Base-by-base conservation (phyloP, 2,888 invertebrate genomes). In the Copidosoma aretas region DNA sequence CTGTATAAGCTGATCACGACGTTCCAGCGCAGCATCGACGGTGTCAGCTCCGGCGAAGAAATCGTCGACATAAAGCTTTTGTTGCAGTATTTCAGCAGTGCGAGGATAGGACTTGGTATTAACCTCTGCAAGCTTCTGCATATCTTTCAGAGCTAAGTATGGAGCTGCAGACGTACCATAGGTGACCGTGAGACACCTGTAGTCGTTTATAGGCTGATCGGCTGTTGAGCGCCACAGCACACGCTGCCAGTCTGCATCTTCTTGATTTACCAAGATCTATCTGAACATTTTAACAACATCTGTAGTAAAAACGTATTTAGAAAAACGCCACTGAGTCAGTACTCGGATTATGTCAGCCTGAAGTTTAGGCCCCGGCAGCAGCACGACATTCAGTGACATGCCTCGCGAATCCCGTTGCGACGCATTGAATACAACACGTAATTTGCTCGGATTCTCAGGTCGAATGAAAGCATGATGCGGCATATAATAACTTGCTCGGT, bases 11-110 rank as follows among this genome's bases (percentile, higher is more conserved):
- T 51, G 51, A 5, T 51, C 19, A n/a, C 19, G 17, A n/a, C 17
- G 17, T 12, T 8, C 17, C 8, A n/a, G n/a, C n/a, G n/a, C n/a
- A n/a, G n/a, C n/a, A n/a, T n/a, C n/a, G n/a, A n/a, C n/a, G n/a
- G n/a, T 5, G 10, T 8, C 21, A 19, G 49, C 25, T 4, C 69
- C 69, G 21, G 61, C 60, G 17, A 62, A 67, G 1, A 56, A n/a
- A 22, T 71, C 66, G 32, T 72, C 64, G 1, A 72, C 67, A 19
- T 69, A 67, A 24, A 46, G 59, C 14, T 17, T 24, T 15, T 51
- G 25, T 54, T 2, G 12, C 10, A 68, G 22, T n/a, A 66, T 24
- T 54, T 64, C 10, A 19, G 57, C 64, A 15, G 61, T 62, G 19
- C 58, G 4, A 1, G 64, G 64, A 49, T 57, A 72, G 1, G 46